Percentiles rank a stretch among this genome's conserved stretches.
These are phyloP conservation scores for Bubo bubo DNA, from an alignment of 2,113 vertebrate species.

Conservation along the genomic window DNA sequence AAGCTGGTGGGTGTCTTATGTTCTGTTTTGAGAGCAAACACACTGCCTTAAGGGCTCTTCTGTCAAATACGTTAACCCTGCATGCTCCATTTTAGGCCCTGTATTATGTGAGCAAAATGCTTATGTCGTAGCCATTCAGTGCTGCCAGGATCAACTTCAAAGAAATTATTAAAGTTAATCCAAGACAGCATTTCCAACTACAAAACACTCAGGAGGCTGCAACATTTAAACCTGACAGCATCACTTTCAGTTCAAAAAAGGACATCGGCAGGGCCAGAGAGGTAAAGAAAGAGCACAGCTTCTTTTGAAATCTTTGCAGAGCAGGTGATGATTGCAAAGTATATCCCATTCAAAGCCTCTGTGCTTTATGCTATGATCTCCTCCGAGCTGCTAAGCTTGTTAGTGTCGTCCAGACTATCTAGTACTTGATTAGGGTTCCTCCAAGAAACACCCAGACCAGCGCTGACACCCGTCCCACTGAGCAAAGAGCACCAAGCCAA, in stretches of 20 bases:
- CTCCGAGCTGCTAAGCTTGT: neutral
- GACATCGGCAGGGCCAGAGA: neutral
- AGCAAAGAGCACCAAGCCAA: neutral
- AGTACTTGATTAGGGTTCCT: neutral
- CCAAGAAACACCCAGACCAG: neutral
- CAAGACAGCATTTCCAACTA: constrained; percentile 9
- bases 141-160: constrained; percentile 50
- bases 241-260: neutral
- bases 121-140: constrained; percentile 7
- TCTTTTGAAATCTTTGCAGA: neutral
- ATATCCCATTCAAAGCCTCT: neutral
- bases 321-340: neutral
- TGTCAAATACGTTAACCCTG: constrained; percentile 22
- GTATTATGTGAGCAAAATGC: neutral
- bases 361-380: neutral
- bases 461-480: neutral
- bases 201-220: neutral
- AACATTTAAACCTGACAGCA: neutral
- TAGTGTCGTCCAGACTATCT: neutral
- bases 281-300: neutral
- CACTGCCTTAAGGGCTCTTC: constrained; percentile 54
- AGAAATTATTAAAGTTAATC: constrained; percentile 41
- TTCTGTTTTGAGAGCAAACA: constrained; percentile 57
- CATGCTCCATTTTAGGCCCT: neutral
- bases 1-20: constrained; percentile 51